Evolutionary conservation across 2,113 vertebrate genomes (phyloP).

Genomic region (Zootoca vivipara): DNA sequence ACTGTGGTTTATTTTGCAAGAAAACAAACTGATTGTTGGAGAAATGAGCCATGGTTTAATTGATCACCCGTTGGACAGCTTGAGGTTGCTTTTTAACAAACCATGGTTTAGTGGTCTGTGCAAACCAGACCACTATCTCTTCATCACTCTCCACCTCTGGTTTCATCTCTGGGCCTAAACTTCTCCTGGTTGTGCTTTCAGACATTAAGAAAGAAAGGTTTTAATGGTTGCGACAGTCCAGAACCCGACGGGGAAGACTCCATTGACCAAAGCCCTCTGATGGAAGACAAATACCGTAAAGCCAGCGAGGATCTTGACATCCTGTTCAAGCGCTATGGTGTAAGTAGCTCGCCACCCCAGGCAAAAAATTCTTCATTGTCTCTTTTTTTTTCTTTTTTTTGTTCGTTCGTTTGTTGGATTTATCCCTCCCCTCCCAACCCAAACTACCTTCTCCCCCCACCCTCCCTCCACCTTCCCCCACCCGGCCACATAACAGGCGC

Average conservation of each 20-base stretch:
- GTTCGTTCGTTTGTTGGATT: slow-evolving; percentile 48
- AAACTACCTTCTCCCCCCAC: background rate
- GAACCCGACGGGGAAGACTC: slow-evolving; percentile 98
- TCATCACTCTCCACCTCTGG: background rate
- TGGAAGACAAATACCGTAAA: slow-evolving; percentile 96
- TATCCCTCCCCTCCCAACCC: background rate
- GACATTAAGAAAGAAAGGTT: slow-evolving; percentile 99
- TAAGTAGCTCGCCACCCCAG: slow-evolving; percentile 79
- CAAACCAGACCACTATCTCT: too few relatives aligned
- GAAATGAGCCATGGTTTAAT: too few relatives aligned
- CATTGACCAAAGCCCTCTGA: slow-evolving; percentile 95
- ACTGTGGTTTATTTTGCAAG: too few relatives aligned
- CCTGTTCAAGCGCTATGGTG: slow-evolving; percentile 96
- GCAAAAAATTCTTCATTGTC: slow-evolving; percentile 72
- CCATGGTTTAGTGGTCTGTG: too few relatives aligned
- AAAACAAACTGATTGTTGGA: too few relatives aligned
- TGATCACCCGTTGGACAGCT: too few relatives aligned
- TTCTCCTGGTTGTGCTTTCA: slow-evolving; percentile 77
- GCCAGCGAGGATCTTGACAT: slow-evolving; percentile 94
- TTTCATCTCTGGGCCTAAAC: slow-evolving; percentile 31
- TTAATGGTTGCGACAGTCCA: slow-evolving; percentile 98
- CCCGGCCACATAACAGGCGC: slow-evolving; percentile 79
- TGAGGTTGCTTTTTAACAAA: too few relatives aligned
- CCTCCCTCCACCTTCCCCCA: background rate
- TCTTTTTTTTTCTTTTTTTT: slow-evolving; percentile 58